Evolutionary conservation across 2,113 vertebrate species (phyloP), one percentile per base, ranked within the genome.

Genomic region (Chaetodon auriga): DNA sequence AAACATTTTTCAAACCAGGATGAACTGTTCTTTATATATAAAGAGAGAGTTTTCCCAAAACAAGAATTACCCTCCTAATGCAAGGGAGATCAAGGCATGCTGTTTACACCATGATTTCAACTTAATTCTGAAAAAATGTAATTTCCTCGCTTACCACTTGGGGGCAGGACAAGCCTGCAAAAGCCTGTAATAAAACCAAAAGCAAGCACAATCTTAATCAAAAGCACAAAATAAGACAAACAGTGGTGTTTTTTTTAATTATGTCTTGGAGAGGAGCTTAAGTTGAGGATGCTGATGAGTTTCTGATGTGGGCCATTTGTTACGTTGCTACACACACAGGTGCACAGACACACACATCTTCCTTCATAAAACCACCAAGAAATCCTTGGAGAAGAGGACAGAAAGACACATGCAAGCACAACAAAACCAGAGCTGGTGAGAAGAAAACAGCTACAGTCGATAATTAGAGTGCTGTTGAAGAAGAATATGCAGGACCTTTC

Each of bases 101-200:
- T 57, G 10, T 21, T 25, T 63, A 9, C 7, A 15, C 13, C 23
- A 4, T 21, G 10, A 46, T 78, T 70, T 38, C 1, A 16, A 30
- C 30, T 35, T 8, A 15, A 36, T 57, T 35, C 13, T 16, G 5
- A 38, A 30, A 51, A 62, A 46, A 15, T 68, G 63, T 62, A 19
- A 15, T 84, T 78, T 35, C 54, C 19, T 38, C 64, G 12, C 0
- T 58, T 8, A 23, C 87, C 92, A 90, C 77, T 19, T 75, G 91
- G 68, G 71, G 91, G 90, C 93, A 92, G 75, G 57, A 78, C 13
- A 88, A 80, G 23, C 25, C 78, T 55, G 19, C 15, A 75, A 60
- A 82, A 61, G n/a, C 7, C 15, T 15, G 0, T 10, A 11, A 13
- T 0, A 35, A 9, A 30, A 16, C 6, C 21, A 80, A 57, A 81